These are phyloP conservation scores for Dasysyrphus albostriatus DNA, from an alignment of 2,888 invertebrate genomes.

Conservation along the genomic window DNA sequence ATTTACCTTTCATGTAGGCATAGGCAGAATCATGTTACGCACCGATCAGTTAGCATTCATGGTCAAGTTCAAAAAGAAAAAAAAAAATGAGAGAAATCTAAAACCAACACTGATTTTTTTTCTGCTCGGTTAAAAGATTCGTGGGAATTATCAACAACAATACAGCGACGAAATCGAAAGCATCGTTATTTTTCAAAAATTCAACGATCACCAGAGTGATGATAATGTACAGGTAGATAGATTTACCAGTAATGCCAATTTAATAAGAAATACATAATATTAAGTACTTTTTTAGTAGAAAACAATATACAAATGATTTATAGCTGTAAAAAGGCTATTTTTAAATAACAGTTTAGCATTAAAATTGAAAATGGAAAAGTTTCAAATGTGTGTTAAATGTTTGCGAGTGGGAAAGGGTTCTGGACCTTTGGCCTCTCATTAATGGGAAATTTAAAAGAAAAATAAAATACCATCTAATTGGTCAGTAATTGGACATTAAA, in stretches of 20 bases:
- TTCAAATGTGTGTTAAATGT: no score
- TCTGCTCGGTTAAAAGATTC: constrained; percentile 3
- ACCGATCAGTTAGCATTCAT: constrained; percentile 44
- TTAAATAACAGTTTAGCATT: no score
- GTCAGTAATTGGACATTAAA: no score
- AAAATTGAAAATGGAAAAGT: no score
- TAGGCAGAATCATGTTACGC: constrained; percentile 39
- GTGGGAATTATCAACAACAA: constrained; percentile 25
- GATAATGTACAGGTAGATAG: background rate
- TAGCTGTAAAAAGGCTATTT: no score
- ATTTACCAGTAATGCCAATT: constrained; percentile 3
- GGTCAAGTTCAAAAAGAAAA: constrained; percentile 47
- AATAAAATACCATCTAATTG: no score
- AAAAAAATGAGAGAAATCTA: constrained; percentile 1
- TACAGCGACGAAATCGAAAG: constrained; percentile 54
- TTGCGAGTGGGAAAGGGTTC: no score
- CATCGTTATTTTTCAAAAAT: constrained; percentile 22
- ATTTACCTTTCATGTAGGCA: background rate
- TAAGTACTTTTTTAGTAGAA: background rate
- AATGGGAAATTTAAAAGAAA: no score
- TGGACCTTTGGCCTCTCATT: no score
- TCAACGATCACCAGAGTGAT: background rate
- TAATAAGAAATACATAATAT: no score
- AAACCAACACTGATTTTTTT: constrained; percentile 9
- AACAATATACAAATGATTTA: no score